These are phyloP conservation scores for Gymnocheta viridis DNA, from an alignment of 2,888 invertebrate species.

Conservation along the genomic window DNA sequence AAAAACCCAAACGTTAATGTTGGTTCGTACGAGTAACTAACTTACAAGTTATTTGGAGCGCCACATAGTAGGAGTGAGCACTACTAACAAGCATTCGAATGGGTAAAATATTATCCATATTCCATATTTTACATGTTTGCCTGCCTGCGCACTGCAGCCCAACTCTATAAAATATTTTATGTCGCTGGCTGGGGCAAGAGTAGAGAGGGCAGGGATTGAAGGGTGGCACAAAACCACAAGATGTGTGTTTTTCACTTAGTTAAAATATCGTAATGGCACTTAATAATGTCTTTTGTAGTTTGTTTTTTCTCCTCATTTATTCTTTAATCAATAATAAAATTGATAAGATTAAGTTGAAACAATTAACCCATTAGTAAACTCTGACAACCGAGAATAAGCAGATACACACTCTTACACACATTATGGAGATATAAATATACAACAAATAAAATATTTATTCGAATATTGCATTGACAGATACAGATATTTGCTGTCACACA, in stretches of 20 bases:
- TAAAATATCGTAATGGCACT: conserved; percentile 58
- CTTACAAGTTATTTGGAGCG: conserved; percentile 50
- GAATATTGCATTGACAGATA: conserved; percentile 32
- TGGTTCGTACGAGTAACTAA: conserved; percentile 5
- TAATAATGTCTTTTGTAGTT: conserved; percentile 51
- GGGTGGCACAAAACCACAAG: conserved; percentile 5
- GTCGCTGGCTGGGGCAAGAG: not conserved
- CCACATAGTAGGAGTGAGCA: conserved; percentile 38
- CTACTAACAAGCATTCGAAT: not conserved
- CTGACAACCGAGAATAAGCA: conserved; percentile 60
- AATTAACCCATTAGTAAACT: conserved; percentile 68
- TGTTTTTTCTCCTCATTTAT: conserved; percentile 15
- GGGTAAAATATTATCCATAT: conserved; percentile 2
- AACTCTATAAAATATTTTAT: not conserved
- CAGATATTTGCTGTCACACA: not conserved
- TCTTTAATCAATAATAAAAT: conserved; percentile 68
- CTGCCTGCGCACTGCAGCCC: not conserved
- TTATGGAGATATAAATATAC: not conserved
- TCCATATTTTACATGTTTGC: conserved; percentile 15
- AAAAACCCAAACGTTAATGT: not conserved
- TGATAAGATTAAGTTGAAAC: conserved; percentile 70
- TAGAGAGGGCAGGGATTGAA: no score
- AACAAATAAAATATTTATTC: conserved; percentile 33
- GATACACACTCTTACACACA: conserved; percentile 1
- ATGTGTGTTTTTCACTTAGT: conserved; percentile 18